Evolutionary conservation across 2,888 invertebrate genomes (phyloP), one percentile per base, ranked within the genome.

Genomic region (Parascotia fuliginaria): DNA sequence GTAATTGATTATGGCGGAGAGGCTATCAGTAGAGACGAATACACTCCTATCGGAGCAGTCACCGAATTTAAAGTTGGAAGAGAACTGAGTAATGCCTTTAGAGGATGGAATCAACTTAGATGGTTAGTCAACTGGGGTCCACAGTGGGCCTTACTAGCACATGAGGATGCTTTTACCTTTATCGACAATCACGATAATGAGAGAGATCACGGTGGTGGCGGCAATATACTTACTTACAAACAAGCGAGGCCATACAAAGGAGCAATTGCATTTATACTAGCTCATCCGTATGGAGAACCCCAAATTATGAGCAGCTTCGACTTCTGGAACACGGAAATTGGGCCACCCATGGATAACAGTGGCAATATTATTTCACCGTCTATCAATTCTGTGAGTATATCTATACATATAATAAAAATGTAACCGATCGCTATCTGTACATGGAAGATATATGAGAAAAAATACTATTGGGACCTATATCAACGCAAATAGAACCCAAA

Each of bases 141-240:
- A 0, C 85, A 76, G 5, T 96, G 96, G 96, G 94, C 93, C 9
- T 87, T 96, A 14, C 61, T 95, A 1, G 85, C 92, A 0, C 78
- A 82, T 36, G 70, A 66, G 32, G 85, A 94, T 51, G 93, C 96
- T 0, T 70, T 96, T 0, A 94, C 95, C 0, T 96, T 97, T 74
- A 93, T 97, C 15, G 97, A 97, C 71, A 97, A 97, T 82, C 97
- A 97, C 73, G 97, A 97, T 78, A 96, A 95, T 65, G 96, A 97
- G 62, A 92, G 97, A 71, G 94, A 94, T 3, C 93, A 94, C 48
- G 94, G 92, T 0, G 93, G 91, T 3, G 93, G 91, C 0, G 93
- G 92, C 2, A 85, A 82, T 11, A 85, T 95, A 11, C 84, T 95
- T 9, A 95, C 94, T 0, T 94, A 95, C 80, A 96, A 96, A 70